Base-by-base conservation (phyloP, 2,113 vertebrate genomes). In the Callipepla californica region DNA sequence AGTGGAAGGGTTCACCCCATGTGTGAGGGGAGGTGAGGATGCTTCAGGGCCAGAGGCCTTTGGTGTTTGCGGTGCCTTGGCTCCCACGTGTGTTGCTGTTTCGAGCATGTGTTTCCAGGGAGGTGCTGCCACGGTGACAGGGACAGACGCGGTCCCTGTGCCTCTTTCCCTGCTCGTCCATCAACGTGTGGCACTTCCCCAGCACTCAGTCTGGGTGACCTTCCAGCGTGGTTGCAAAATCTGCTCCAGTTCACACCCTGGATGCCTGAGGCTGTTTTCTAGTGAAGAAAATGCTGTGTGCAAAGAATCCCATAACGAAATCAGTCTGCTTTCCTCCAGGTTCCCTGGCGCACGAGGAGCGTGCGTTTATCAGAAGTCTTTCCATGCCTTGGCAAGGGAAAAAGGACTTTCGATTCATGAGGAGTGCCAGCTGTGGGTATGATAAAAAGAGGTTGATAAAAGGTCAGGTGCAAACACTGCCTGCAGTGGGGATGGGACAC, bases 121-220 rank as follows among this genome's bases (percentile, higher is more conserved):
- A 67, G 57, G 7, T 58, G 65, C 57, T 36, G 25, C 38, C 61
- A 58, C 15, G 84, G 44, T 73, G 55, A 8, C 26, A 26, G 42
- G 45, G 18, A 5, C 40, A 25, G 68, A 32, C 40, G 22, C 66
- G 3, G 0, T n/a, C 26, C 25, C 30, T 65, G 38, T 79, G 34
- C 53, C 51, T 87, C 63, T 70, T 57, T 38, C 34, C 67, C 51
- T 59, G 53, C 70, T 55, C 50, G 15, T 11, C 73, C 21, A 32
- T 5, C 0, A 0, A 58, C 17, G 40, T 34, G 30, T 28, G 55
- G 20, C 65, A n/a, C 21, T 55, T 73, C 26, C 45, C 48, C 18
- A 18, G 36, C 12, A 0, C 9, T n/a, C 34, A 63, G 47, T 13
- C 45, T 38, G 34, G 26, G 38, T 67, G 65, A 78, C 88, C 69